These are phyloP conservation scores for Furnarius figulus DNA, from an alignment of 2,113 vertebrate species.

Conservation along the genomic window DNA sequence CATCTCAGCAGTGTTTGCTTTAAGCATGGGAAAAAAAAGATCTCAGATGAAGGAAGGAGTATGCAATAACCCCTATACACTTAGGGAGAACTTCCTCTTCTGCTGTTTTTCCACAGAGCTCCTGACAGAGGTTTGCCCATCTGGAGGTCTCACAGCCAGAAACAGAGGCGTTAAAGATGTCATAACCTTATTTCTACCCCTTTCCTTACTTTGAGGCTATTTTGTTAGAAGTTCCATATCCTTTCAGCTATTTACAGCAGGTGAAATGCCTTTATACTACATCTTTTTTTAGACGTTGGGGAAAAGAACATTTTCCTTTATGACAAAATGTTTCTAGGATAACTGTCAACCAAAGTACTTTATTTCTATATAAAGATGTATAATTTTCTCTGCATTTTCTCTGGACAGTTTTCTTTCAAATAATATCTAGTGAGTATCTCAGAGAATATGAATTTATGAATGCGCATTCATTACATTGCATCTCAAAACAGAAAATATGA, in stretches of 20 bases:
- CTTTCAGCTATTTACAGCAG: neutral
- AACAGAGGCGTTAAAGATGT: neutral
- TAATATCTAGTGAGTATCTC: neutral
- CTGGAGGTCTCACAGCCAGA: neutral
- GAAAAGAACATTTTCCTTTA: neutral
- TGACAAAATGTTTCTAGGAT: neutral
- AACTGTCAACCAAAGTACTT: neutral
- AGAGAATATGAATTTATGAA: constrained; percentile 39
- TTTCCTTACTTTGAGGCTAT: neutral
- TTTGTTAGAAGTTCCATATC: neutral
- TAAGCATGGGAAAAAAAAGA: neutral
- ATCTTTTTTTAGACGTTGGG: neutral
- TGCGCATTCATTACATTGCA: neutral
- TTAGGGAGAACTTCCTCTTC: neutral
- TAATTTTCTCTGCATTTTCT: neutral
- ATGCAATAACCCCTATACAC: neutral
- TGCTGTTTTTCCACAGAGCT: neutral
- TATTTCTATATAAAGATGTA: neutral
- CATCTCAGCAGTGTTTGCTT: neutral
- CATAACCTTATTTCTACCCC: neutral
- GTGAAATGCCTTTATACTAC: neutral
- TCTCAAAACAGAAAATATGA: constrained; percentile 33
- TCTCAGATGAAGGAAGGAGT: neutral
- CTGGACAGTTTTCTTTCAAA: neutral
- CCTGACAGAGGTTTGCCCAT: neutral